Conservation (phyloP, 2,888 invertebrate species). For the Cylindroiulus punctatus region DNA sequence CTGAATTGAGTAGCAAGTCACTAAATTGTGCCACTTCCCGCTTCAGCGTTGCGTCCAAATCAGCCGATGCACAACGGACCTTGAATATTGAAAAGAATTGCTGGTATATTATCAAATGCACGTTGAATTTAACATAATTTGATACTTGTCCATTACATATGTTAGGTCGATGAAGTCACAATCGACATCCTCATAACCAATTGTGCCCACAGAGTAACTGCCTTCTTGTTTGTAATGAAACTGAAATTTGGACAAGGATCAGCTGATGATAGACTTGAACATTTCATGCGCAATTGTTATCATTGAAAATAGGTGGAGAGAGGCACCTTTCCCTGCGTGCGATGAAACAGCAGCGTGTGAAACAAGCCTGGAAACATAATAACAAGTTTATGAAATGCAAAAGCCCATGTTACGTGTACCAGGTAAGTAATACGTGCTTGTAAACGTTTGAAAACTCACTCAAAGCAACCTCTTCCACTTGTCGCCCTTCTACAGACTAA, state of each 20-base stretch:
- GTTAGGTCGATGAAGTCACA: slow-evolving; percentile 98
- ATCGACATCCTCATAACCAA: slow-evolving; percentile 95
- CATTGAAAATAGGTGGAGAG: neutral
- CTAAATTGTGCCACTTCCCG: slow-evolving; percentile 74
- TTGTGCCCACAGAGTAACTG: slow-evolving; percentile 93
- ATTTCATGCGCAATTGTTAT: no score
- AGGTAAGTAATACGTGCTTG: neutral
- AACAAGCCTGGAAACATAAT: slow-evolving; percentile 73
- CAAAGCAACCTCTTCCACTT: slow-evolving; percentile 90
- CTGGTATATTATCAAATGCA: neutral
- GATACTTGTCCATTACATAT: slow-evolving; percentile 73
- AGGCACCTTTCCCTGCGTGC: slow-evolving; percentile 80
- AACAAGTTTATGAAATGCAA: neutral
- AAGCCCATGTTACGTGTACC: neutral
- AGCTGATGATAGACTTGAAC: no score
- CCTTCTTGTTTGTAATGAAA: slow-evolving; percentile 94
- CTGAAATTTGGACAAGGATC: slow-evolving; percentile 62
- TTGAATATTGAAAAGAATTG: slow-evolving; percentile 60
- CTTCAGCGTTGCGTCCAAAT: slow-evolving; percentile 68
- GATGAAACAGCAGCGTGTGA: slow-evolving; percentile 90
- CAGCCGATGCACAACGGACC: slow-evolving; percentile 87
- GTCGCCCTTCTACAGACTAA: slow-evolving; percentile 64
- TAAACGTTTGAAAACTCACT: slow-evolving; percentile 62
- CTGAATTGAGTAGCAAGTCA: slow-evolving; percentile 65
- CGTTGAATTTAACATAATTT: neutral